Conservation (phyloP, 2,113 vertebrate genomes). For the Brachyistius frenatus region DNA sequence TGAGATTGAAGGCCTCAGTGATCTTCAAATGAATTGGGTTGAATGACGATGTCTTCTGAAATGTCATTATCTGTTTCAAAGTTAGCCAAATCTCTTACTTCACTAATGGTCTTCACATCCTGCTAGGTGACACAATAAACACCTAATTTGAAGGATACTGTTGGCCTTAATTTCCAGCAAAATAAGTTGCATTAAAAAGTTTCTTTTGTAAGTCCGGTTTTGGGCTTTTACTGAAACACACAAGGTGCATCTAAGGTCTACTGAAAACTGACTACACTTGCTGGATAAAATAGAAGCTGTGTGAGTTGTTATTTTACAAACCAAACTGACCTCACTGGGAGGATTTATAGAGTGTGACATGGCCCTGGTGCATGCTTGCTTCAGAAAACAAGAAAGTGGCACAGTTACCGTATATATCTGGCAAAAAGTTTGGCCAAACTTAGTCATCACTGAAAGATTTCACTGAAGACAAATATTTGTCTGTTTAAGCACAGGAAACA, state of each 20-base stretch:
- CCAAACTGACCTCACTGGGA: background rate
- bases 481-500: constrained; percentile 1
- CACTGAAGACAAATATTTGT: constrained; percentile 9
- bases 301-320: background rate
- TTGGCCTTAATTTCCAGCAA: background rate
- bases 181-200: background rate
- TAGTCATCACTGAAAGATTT: background rate
- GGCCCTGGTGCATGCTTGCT: constrained; percentile 14
- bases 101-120: background rate
- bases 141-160: background rate
- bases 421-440: background rate
- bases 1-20: background rate
- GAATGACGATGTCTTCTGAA: background rate
- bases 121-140: background rate
- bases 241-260: background rate
- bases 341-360: background rate
- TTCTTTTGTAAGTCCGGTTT: background rate
- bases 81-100: background rate
- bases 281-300: constrained; percentile 1
- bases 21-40: background rate
- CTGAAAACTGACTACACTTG: background rate
- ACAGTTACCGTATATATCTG: too few relatives aligned
- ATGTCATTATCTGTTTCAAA: background rate
- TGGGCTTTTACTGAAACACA: background rate
- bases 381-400: background rate